Conservation (phyloP, 2,797 vertebrate genomes). For the Clamator glandarius region DNA sequence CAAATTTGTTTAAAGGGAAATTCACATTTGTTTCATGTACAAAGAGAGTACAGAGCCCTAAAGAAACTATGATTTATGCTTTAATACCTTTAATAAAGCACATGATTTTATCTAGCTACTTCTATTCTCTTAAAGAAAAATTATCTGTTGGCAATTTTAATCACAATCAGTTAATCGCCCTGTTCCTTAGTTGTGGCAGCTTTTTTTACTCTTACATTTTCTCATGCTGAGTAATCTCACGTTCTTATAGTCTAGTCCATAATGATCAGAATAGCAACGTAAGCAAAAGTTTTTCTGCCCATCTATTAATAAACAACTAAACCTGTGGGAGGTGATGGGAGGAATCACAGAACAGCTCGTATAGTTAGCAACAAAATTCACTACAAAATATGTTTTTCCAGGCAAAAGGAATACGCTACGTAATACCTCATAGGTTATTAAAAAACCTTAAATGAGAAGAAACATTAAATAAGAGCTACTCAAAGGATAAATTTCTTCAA, state of each 20-base stretch:
- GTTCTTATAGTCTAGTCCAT: neutral
- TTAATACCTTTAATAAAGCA: neutral
- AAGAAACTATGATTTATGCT: neutral
- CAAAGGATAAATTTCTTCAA: slow-evolving; percentile 12
- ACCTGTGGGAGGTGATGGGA: neutral
- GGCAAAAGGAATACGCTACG: neutral
- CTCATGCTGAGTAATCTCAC: neutral
- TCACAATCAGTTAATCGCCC: neutral
- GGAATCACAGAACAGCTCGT: neutral
- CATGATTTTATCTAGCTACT: neutral
- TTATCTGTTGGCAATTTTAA: neutral
- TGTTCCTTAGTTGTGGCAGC: neutral
- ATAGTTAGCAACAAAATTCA: neutral
- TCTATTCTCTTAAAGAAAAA: slow-evolving; percentile 5
- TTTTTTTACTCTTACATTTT: slow-evolving; percentile 8
- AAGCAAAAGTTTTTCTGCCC: slow-evolving; percentile 28
- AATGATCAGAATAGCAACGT: slow-evolving; percentile 10
- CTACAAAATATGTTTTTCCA: neutral
- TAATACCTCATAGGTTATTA: neutral
- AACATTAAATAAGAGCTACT: neutral
- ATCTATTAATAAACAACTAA: slow-evolving; percentile 9
- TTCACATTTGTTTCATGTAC: neutral
- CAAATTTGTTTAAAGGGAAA: neutral
- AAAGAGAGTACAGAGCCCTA: neutral
- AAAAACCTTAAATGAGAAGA: neutral